These are phyloP conservation scores for Charanyca ferruginea DNA, from an alignment of 2,888 invertebrate species.

Conservation along the genomic window DNA sequence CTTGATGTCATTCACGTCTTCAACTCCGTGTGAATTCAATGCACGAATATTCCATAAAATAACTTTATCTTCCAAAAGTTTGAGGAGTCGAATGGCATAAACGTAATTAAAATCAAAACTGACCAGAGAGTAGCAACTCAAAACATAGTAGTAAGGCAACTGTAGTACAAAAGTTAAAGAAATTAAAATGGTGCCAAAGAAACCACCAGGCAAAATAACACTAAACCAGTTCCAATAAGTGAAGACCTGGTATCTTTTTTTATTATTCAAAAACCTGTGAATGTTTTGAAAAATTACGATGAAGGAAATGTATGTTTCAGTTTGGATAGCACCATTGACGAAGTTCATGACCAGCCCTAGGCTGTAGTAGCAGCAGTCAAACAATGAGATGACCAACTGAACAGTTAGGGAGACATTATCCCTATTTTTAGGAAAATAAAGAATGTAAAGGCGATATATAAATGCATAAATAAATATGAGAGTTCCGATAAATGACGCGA, in stretches of 20 bases:
- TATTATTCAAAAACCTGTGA: slow-evolving; percentile 15
- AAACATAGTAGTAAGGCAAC: slow-evolving; percentile 9
- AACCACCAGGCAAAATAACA: neutral
- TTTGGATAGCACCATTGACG: neutral
- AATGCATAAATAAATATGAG: slow-evolving; percentile 6
- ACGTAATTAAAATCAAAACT: slow-evolving; percentile 27
- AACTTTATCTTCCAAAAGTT: slow-evolving; percentile 27
- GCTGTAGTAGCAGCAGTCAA: slow-evolving; percentile 21
- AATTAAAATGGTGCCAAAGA: slow-evolving; percentile 5
- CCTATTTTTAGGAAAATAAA: neutral
- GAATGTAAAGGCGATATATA: neutral
- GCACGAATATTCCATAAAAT: slow-evolving; percentile 14
- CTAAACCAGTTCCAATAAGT: slow-evolving; percentile 25
- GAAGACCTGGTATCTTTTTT: neutral
- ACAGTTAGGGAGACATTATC: neutral
- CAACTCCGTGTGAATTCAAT: neutral
- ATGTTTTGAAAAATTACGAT: slow-evolving; percentile 17
- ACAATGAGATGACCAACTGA: slow-evolving; percentile 1
- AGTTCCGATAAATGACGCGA: slow-evolving; percentile 7
- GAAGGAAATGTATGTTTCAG: slow-evolving; percentile 2
- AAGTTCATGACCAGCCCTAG: slow-evolving; percentile 9
- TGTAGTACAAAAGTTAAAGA: neutral
- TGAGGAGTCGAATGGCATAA: slow-evolving; percentile 21
- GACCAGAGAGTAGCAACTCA: slow-evolving; percentile 22
- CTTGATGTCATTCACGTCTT: neutral